Conservation (phyloP, 2,888 invertebrate species). For the Drosophila pseudotalamancana region DNA sequence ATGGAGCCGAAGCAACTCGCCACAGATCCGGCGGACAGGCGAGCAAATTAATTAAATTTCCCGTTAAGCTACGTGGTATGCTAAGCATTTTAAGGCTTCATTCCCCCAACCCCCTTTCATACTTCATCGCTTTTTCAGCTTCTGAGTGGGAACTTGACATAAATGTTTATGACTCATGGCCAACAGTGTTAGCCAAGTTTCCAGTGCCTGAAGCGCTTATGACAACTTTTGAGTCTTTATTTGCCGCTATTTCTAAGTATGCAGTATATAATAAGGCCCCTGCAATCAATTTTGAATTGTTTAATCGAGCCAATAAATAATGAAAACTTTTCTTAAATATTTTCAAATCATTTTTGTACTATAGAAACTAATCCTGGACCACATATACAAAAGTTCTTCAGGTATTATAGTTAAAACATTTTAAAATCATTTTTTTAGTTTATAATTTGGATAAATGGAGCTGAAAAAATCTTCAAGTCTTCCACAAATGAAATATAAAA, state of each 20-base stretch:
- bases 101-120: not conserved
- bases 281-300: too few relatives aligned
- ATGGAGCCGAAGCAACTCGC: slow-evolving; percentile 18
- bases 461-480: too few relatives aligned
- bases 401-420: too few relatives aligned
- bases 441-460: too few relatives aligned
- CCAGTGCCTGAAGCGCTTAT: not conserved
- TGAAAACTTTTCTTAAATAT: too few relatives aligned
- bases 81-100: slow-evolving; percentile 35
- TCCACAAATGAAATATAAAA: too few relatives aligned
- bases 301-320: too few relatives aligned
- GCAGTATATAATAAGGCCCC: not conserved
- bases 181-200: slow-evolving; percentile 5
- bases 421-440: too few relatives aligned
- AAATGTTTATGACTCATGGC: slow-evolving; percentile 29
- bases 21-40: slow-evolving; percentile 4
- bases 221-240: not conserved
- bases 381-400: too few relatives aligned
- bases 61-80: slow-evolving; percentile 57
- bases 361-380: too few relatives aligned
- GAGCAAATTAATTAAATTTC: slow-evolving; percentile 73
- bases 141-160: slow-evolving; percentile 25
- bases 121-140: not conserved
- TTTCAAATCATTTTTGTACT: too few relatives aligned
- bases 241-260: not conserved